Base-by-base conservation (phyloP, 2,113 vertebrate genomes). In the Blennius ocellaris region DNA sequence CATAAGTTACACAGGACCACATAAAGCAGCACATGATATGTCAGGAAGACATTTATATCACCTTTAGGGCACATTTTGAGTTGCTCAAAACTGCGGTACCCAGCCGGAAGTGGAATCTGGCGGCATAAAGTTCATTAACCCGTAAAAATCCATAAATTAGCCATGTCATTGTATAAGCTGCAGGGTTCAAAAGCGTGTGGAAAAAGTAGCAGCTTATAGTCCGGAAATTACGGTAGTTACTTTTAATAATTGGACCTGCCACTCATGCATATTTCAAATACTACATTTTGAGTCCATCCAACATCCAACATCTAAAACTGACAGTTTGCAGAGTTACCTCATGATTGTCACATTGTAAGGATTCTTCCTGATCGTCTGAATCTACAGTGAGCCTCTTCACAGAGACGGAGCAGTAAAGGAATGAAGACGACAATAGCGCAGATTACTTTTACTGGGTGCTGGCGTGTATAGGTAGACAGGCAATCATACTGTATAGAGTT, bases 391-490 rank as follows among this genome's bases (percentile, higher is more conserved):
- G 52, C 71, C 67, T 7, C 40, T 11, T 43, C 49, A 74, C 58
- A 69, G 44, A 70, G 57, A 57, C 41, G 38, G n/a, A 51, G 73
- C 53, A 59, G 73, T 59, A 55, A 17, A 50, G 11, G 52, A 84
- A 69, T 69, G 62, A 63, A 50, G 69, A 69, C 57, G 73, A 82
- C 81, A 83, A 84, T 79, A 38, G 67, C 57, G 45, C 45, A 81
- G 72, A 85, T 85, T 85, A 83, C 69, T 61, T 65, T 50, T 53
- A 60, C 69, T 65, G 68, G 48, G 70, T 73, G 59, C 58, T 84
- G 60, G 64, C 66, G 73, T 71, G 72, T 77, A 85, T 70, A 73
- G 58, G 75, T 63, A 69, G 73, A 76, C 43, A 72, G 47, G 73
- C 56, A 87, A 76, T 88, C 77, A 78, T 54, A 81, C 57, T 52